Conservation (phyloP, 2,888 invertebrate species). For the Tethea ocularis region DNA sequence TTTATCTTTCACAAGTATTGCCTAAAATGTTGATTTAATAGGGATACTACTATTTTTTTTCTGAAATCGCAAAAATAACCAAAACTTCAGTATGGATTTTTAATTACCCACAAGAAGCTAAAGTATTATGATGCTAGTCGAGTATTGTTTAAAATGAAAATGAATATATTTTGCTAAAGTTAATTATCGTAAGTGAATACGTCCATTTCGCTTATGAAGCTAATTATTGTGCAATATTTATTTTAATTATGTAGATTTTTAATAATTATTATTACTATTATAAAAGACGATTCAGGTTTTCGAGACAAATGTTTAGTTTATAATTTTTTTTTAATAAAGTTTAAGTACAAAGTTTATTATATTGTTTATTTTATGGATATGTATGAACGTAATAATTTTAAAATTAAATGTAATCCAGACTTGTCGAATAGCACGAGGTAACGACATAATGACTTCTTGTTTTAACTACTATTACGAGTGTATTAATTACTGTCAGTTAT, state of each 20-base stretch:
- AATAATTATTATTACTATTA: slow-evolving; percentile 24
- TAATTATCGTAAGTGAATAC: slow-evolving; percentile 42
- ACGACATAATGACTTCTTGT: neutral
- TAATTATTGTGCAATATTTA: slow-evolving; percentile 61
- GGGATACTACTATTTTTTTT: slow-evolving; percentile 24
- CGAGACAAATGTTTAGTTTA: neutral
- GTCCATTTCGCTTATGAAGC: slow-evolving; percentile 73
- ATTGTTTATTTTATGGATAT: neutral
- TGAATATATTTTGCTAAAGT: slow-evolving; percentile 14
- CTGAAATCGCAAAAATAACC: slow-evolving; percentile 25
- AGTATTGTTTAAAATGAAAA: slow-evolving; percentile 46
- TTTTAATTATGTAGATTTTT: slow-evolving; percentile 30
- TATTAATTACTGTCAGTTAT: no score
- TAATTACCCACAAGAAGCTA: slow-evolving; percentile 33
- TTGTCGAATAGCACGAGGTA: no score
- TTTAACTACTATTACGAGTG: no score
- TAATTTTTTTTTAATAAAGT: neutral
- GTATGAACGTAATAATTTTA: neutral
- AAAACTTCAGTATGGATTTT: slow-evolving; percentile 20
- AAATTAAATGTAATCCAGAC: neutral
- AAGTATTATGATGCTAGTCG: slow-evolving; percentile 82
- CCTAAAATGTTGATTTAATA: neutral
- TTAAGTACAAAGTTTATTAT: neutral
- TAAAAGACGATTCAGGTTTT: slow-evolving; percentile 16
- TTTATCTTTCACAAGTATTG: no score